Conservation (phyloP, 2,888 invertebrate genomes). For the Clunio marinus region DNA sequence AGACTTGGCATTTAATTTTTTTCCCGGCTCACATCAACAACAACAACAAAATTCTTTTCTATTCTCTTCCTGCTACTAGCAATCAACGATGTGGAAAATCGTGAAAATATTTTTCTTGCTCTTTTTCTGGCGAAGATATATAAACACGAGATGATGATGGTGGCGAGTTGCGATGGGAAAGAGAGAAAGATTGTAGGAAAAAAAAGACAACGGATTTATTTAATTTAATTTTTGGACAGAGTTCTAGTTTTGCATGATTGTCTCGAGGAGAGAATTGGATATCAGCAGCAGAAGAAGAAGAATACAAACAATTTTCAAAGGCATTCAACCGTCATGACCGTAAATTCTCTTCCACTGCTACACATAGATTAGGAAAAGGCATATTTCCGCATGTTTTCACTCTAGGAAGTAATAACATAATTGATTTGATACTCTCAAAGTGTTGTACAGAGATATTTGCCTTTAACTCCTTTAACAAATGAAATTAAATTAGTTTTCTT, state of each 20-base stretch:
- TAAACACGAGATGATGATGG: neutral
- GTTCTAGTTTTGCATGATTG: constrained; percentile 33
- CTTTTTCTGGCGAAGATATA: constrained; percentile 14
- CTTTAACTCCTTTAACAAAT: neutral
- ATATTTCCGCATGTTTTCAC: constrained; percentile 36
- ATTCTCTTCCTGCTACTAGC: neutral
- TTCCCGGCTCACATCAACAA: no score
- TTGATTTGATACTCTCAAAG: constrained; percentile 19
- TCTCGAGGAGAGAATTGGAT: neutral
- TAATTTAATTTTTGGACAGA: constrained; percentile 33
- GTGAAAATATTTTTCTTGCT: constrained; percentile 36
- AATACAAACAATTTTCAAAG: constrained; percentile 27
- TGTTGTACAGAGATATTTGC: neutral
- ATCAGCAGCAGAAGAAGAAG: neutral
- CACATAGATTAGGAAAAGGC: constrained; percentile 31
- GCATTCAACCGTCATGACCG: constrained; percentile 37
- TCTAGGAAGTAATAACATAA: constrained; percentile 34
- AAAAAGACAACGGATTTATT: constrained; percentile 18
- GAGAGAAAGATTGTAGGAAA: no score
- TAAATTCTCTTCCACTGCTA: constrained; percentile 11
- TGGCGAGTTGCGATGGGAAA: neutral
- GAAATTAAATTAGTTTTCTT: neutral
- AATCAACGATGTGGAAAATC: constrained; percentile 32
- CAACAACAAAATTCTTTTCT: neutral
- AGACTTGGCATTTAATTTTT: no score